Conservation (phyloP, 2,888 invertebrate genomes). For the Cerastoderma edule region DNA sequence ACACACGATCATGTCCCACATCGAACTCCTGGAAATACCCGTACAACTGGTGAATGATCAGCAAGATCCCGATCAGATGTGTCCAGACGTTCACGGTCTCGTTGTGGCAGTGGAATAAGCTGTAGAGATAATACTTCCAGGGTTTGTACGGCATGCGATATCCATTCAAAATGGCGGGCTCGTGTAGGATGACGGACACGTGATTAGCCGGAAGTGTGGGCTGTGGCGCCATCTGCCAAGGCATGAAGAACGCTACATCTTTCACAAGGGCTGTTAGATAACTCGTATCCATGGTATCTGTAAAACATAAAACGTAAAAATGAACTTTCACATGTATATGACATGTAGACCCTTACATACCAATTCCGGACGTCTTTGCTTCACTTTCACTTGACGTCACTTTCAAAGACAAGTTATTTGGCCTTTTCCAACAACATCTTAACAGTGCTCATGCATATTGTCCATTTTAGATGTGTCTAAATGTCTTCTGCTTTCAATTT, state of each 20-base stretch:
- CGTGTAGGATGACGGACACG: slow-evolving; percentile 73
- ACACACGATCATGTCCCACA: slow-evolving; percentile 65
- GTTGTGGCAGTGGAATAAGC: slow-evolving; percentile 76
- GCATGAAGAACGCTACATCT: slow-evolving; percentile 38
- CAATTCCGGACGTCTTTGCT: too few species aligned
- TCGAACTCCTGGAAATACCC: slow-evolving; percentile 66
- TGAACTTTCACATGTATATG: too few species aligned
- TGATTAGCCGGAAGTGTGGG: slow-evolving; percentile 59
- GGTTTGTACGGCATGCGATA: slow-evolving; percentile 69
- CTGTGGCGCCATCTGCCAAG: slow-evolving; percentile 58
- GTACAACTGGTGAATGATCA: slow-evolving; percentile 59
- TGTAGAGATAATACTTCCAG: slow-evolving; percentile 73
- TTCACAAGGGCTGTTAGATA: slow-evolving; percentile 40
- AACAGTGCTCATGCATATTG: too few species aligned
- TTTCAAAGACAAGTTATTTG: too few species aligned
- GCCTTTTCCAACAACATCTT: too few species aligned
- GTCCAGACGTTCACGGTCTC: slow-evolving; percentile 79
- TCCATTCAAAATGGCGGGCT: slow-evolving; percentile 71
- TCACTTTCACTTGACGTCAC: too few species aligned
- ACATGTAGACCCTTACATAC: too few species aligned
- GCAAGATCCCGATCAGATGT: slow-evolving; percentile 67
- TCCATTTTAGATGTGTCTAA: too few species aligned
- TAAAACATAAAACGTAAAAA: too few species aligned
- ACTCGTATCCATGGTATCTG: slow-evolving; percentile 36
- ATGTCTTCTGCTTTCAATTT: too few species aligned